Evolutionary conservation across 2,797 vertebrate genomes (phyloP), one percentile per base, ranked within the genome.

Genomic region (Furcifer pardalis): DNA sequence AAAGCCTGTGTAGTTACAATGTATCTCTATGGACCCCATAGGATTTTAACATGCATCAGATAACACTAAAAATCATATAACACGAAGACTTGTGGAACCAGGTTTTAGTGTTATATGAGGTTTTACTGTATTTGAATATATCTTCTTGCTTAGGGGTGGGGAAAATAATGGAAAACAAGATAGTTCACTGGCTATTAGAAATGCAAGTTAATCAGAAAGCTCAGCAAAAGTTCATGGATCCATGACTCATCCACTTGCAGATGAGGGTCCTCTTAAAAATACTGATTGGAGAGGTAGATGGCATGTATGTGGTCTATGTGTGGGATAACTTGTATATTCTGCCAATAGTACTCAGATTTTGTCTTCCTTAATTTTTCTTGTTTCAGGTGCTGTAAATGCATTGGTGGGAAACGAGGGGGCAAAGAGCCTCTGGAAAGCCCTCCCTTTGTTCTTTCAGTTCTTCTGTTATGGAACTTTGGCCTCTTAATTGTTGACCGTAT

Each of bases 401-500:
- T 98, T 71, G 94, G 92, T 89, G 95, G 94, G 5, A 97, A 94
- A 83, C 97, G 95, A 91, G 91, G 93, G 8, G 85, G 94, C n/a
- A 97, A 94, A 90, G 97, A 97, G 23, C 40, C 97, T 52, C 84
- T 97, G 81, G 96, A 91, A 80, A 97, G 93, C 42, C 97, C 97
- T 1, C 87, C 94, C 1, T 98, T 99, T 85, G 92, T 99, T 91
- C 94, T 99, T 49, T 96, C 97, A 0, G 97, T 95, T 8, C 95
- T 99, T 81, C 96, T 99, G 46, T 90, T 99, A 63, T 99, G 97
- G 97, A 99, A 99, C 94, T 98, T 98, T 7, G 98, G 98, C 30
- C 95, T 99, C 81, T 93, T 99, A 85, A 93, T 99, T 86, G 96
- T 99, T 79, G 98, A 99, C 92, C 98, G 97, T 99, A 99, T 99